Conservation (phyloP, 1,140 invertebrate genomes). For the Carcinoscorpius rotundicauda region DNA sequence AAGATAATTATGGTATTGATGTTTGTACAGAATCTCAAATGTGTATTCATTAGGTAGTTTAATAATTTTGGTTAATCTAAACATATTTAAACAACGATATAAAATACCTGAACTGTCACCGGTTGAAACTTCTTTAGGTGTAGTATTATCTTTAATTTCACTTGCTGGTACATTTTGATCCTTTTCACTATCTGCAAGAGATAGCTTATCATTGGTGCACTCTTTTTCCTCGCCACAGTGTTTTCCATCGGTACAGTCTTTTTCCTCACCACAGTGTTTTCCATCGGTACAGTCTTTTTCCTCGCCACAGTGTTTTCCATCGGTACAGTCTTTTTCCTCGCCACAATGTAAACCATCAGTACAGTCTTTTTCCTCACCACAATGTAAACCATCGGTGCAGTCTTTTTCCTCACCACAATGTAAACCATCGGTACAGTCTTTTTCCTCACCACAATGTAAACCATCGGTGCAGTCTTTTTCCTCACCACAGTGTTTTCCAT, state of each 20-base stretch:
- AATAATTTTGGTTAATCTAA: too few relatives aligned
- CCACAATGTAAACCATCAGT: slow-evolving; percentile 1
- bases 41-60: too few relatives aligned
- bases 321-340: not conserved
- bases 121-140: too few relatives aligned
- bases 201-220: too few relatives aligned
- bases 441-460: not conserved
- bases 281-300: not conserved
- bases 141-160: too few relatives aligned
- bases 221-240: not conserved
- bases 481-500: not conserved
- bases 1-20: too few relatives aligned
- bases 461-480: not conserved
- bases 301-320: not conserved
- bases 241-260: not conserved
- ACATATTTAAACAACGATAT: too few relatives aligned
- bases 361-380: slow-evolving; percentile 1
- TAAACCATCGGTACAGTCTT: not conserved
- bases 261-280: not conserved
- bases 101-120: too few relatives aligned
- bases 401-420: slow-evolving; percentile 1
- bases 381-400: slow-evolving; percentile 2
- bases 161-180: not conserved
- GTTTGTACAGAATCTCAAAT: too few relatives aligned
- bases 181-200: not conserved